Evolutionary conservation across 2,113 vertebrate genomes (phyloP).

Genomic region (Brachionichthys hirsutus): DNA sequence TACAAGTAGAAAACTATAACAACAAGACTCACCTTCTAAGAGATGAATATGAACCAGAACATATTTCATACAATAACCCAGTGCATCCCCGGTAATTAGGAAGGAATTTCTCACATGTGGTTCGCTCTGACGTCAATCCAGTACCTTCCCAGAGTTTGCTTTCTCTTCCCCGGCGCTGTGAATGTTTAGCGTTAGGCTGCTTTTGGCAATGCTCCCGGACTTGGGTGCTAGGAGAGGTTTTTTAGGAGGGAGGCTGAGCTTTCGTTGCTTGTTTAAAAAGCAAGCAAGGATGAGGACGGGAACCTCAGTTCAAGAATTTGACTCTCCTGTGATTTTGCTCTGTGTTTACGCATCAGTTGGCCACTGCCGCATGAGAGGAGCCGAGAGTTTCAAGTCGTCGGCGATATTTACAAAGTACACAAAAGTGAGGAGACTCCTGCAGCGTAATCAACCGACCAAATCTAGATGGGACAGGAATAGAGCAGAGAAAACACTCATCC

Average conservation of each 20-base stretch:
- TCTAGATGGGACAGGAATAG: background rate
- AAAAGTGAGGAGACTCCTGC: background rate
- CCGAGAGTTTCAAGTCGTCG: conserved; percentile 13
- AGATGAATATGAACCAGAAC: conserved; percentile 49
- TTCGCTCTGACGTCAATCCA: conserved; percentile 81
- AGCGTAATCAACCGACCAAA: background rate
- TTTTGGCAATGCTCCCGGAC: conserved; percentile 70
- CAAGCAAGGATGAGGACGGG: conserved; percentile 45
- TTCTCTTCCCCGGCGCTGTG: conserved; percentile 57
- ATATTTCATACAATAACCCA: conserved; percentile 67
- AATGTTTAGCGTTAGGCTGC: conserved; percentile 69
- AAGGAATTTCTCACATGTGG: conserved; percentile 80
- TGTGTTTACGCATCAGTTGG: conserved; percentile 21
- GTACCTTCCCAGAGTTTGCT: conserved; percentile 76
- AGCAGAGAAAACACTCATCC: background rate
- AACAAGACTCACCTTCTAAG: conserved; percentile 39
- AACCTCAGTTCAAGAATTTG: conserved; percentile 53
- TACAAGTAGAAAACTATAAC: conserved; percentile 37
- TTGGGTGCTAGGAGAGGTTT: conserved; percentile 57
- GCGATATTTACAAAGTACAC: conserved; percentile 9
- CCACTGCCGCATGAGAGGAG: conserved; percentile 13
- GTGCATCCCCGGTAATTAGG: conserved; percentile 76
- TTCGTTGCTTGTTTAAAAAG: conserved; percentile 64
- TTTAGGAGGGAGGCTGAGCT: conserved; percentile 49
- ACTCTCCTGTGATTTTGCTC: conserved; percentile 25